Conservation (phyloP, 2,797 vertebrate species). For the Caiman crocodilus region DNA sequence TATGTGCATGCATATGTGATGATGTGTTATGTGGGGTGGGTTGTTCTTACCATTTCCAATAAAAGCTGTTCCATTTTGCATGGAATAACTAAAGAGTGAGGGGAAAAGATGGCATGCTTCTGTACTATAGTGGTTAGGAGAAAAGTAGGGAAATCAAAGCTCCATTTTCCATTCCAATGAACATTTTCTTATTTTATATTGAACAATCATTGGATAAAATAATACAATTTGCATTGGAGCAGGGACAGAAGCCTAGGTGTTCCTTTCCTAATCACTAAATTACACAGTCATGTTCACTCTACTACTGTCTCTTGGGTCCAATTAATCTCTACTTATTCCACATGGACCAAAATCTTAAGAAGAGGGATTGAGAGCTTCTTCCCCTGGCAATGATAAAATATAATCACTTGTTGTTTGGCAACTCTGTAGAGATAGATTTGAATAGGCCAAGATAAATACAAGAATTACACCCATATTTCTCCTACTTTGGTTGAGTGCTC, state of each 20-base stretch:
- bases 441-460: too few species aligned
- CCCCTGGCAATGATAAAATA: background rate
- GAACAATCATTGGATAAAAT: background rate
- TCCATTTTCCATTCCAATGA: background rate
- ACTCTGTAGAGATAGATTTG: too few species aligned
- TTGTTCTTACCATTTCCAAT: too few species aligned
- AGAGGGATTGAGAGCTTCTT: background rate
- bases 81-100: background rate
- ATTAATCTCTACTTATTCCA: background rate
- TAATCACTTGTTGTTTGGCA: too few species aligned
- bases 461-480: background rate
- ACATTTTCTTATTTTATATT: background rate
- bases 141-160: background rate
- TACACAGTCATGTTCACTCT: background rate
- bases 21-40: too few species aligned
- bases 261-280: background rate
- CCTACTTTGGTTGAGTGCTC: background rate
- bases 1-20: fast-evolving
- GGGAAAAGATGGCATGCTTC: background rate
- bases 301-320: background rate
- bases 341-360: background rate
- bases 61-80: too few species aligned
- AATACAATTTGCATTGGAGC: background rate
- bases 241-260: background rate
- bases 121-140: background rate